These are phyloP conservation scores for Lepidochitona cinerea DNA, from an alignment of 2,888 invertebrate genomes.

Conservation along the genomic window DNA sequence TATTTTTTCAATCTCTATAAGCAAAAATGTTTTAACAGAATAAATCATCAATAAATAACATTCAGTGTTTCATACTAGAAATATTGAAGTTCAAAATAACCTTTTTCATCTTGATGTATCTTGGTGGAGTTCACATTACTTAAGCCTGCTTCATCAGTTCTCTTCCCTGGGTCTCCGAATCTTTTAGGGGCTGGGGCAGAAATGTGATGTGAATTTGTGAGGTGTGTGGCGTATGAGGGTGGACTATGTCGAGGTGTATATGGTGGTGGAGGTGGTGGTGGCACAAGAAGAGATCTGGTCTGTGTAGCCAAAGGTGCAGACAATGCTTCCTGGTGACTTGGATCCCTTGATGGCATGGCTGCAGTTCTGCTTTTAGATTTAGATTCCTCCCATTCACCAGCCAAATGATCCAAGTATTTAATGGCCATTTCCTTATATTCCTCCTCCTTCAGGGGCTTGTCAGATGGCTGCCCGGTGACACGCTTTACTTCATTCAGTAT, in stretches of 20 bases:
- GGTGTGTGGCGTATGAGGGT: not conserved
- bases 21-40: too few species aligned
- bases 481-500: conserved; percentile 46
- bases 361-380: not conserved
- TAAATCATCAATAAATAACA: too few species aligned
- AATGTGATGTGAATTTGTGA: not conserved
- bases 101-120: too few species aligned
- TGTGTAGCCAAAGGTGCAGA: not conserved
- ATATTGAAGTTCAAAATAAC: too few species aligned
- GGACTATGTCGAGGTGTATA: not conserved
- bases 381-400: conserved; percentile 47
- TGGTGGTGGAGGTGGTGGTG: not conserved
- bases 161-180: too few species aligned
- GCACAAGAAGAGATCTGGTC: not conserved
- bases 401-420: conserved; percentile 53
- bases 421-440: conserved; percentile 24
- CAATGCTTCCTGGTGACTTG: not conserved
- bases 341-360: not conserved
- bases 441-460: not conserved
- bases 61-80: too few species aligned
- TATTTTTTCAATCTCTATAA: too few species aligned
- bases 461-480: conserved; percentile 12
- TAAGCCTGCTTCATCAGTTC: not conserved
- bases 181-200: too few species aligned
- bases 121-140: not conserved